Evolutionary conservation across 2,888 invertebrate genomes (phyloP).

Genomic region (Amphipoea lucens): DNA sequence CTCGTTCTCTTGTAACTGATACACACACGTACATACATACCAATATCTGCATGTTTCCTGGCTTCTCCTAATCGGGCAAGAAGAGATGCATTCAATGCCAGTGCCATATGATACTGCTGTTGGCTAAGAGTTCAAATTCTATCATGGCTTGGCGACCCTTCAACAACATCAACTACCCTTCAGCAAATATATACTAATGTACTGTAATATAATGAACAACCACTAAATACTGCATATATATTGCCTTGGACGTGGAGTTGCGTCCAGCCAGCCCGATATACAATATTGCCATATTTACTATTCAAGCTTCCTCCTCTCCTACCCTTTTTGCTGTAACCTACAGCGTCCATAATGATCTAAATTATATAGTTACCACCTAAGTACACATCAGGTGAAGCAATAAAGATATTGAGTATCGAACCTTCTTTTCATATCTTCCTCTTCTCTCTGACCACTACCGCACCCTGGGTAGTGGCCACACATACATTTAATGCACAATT

Average conservation of each 20-base stretch:
- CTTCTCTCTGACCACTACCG: not conserved
- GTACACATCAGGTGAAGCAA: no score
- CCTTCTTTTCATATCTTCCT: not conserved
- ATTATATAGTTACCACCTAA: no score
- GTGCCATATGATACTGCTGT: not conserved
- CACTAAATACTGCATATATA: not conserved
- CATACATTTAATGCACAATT: not conserved
- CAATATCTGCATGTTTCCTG: not conserved
- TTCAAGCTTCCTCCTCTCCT: no score
- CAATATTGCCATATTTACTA: no score
- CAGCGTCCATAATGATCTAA: no score
- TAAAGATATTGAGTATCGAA: no score
- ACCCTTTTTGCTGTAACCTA: no score
- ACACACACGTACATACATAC: not conserved
- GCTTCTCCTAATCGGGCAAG: not conserved
- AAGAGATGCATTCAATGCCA: slow-evolving; percentile 19
- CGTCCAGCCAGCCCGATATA: no score
- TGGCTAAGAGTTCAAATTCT: not conserved
- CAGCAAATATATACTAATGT: not conserved
- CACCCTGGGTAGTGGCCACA: no score
- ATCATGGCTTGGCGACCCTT: not conserved
- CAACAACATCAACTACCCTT: not conserved
- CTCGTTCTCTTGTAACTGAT: slow-evolving; percentile 28
- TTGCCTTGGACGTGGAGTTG: no score
- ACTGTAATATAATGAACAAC: not conserved